phyloP scores from a whole-genome alignment of 2,888 invertebrate genomes.

The Parnassius glacialis region DNA sequence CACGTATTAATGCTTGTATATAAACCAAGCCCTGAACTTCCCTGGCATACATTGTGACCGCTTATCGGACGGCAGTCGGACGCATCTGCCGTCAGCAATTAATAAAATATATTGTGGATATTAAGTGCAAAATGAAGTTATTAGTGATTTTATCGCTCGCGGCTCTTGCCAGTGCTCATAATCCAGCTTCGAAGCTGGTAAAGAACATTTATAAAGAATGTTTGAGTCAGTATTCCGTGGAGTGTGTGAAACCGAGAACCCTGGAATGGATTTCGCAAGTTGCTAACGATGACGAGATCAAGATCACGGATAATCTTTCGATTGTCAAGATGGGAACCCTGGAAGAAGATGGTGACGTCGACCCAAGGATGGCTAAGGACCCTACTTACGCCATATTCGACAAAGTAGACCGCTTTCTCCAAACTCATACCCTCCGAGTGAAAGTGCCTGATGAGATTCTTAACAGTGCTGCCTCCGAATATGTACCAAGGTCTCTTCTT shows the following conservation, averaged over 20 bases:
- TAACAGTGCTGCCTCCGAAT: constrained; percentile 78
- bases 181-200: constrained; percentile 83
- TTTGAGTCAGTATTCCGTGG: constrained; percentile 84
- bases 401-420: constrained; percentile 86
- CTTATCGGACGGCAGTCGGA: constrained; percentile 66
- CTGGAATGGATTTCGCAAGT: constrained; percentile 87
- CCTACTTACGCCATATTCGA: constrained; percentile 83
- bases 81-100: constrained; percentile 61
- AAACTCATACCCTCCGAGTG: constrained; percentile 87
- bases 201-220: constrained; percentile 85
- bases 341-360: constrained; percentile 56
- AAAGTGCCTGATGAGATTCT: constrained; percentile 85
- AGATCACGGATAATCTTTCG: constrained; percentile 87
- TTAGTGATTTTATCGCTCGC: constrained; percentile 65
- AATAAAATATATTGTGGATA: constrained; percentile 42
- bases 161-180: constrained; percentile 62
- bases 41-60: constrained; percentile 75
- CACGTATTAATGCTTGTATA: constrained; percentile 82
- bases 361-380: constrained; percentile 78
- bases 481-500: constrained; percentile 84
- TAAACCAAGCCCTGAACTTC: constrained; percentile 76
- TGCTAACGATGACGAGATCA: constrained; percentile 84
- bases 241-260: constrained; percentile 89
- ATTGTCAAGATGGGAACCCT: constrained; percentile 83
- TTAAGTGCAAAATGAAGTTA: constrained; percentile 69